Percentiles rank a stretch among this genome's conserved stretches.
These are phyloP conservation scores for Beroe forskalii DNA, from an alignment of 37 sponge, comb jelly and placozoan species.

Conservation along the genomic window DNA sequence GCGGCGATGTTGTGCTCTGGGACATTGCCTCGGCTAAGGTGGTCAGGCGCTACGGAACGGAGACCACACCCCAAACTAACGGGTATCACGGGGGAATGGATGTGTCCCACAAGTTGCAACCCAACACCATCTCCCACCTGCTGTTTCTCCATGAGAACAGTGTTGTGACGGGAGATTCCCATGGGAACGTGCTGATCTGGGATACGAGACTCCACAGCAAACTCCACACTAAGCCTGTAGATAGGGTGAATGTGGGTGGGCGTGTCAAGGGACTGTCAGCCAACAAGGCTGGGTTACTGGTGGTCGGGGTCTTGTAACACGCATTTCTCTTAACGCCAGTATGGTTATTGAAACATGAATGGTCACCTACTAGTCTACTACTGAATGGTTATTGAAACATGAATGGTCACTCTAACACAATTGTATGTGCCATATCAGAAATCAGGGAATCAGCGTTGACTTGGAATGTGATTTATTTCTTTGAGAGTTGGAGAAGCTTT, in stretches of 20 bases:
- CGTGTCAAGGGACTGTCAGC: background rate
- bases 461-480: too few species aligned
- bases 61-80: slow-evolving; percentile 17
- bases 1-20: background rate
- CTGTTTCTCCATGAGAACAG: slow-evolving; percentile 42
- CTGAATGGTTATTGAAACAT: too few species aligned
- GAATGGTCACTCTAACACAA: too few species aligned
- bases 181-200: slow-evolving; percentile 2
- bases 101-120: background rate
- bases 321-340: too few species aligned
- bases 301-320: slow-evolving; percentile 25
- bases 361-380: too few species aligned
- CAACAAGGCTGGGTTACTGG: slow-evolving; percentile 5
- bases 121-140: background rate
- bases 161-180: slow-evolving; percentile 33
- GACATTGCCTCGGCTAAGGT: slow-evolving; percentile 31
- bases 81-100: slow-evolving; percentile 9
- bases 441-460: too few species aligned
- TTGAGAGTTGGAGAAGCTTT: too few species aligned
- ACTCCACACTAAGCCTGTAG: slow-evolving; percentile 19
- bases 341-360: too few species aligned
- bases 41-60: background rate
- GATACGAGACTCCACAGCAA: slow-evolving; percentile 58
- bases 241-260: slow-evolving; percentile 29
- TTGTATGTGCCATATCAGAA: too few species aligned